Evolutionary conservation across 2,888 invertebrate genomes (phyloP), one percentile per base, ranked within the genome.

Genomic region (Dicyrtomina minuta): DNA sequence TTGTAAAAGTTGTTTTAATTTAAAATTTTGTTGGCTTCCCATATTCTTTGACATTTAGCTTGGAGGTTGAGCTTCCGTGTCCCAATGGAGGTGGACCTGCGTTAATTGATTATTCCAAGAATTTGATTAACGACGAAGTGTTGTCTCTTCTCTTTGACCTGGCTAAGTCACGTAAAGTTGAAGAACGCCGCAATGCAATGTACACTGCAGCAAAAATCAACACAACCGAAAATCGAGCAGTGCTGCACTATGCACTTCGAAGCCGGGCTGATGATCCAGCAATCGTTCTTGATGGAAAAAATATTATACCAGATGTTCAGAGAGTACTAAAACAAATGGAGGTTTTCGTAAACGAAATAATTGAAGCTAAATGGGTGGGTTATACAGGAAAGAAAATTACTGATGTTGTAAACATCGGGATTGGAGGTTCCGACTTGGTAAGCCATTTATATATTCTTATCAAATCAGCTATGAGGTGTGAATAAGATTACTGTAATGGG

Each of bases 401-500:
- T 59, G 97, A 99, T 85, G 93, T 99, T 46, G 91, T 99, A 71
- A 99, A 99, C 83, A 99, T 99, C 82, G 99, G 99, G 71, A 99
- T 99, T 80, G 99, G 99, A 41, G 99, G 99, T 44, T 99, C 98
- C 0, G 99, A 99, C 85, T 86, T 99, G 81, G 89, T 88, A 80
- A 81, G 82, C 79, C n/a, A 46, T 22, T 51, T 64, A 51, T 33
- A 27, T 59, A n/a, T n/a, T n/a, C n/a, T 59, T 22, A n/a, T 61
- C 44, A 17, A 61, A 43, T 59, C 12, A 27, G n/a, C n/a, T n/a
- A n/a, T 43, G 4, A 22, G 2, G 22, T 17, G 26, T 15, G 17
- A 6, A n/a, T 5, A 46, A 20, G 5, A 46, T n/a, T n/a, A n/a
- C n/a, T n/a, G n/a, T n/a, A n/a, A n/a, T n/a, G n/a, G n/a, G n/a